Base-by-base conservation (phyloP, 23 tunicate species). In the Phallusia fumigata region DNA sequence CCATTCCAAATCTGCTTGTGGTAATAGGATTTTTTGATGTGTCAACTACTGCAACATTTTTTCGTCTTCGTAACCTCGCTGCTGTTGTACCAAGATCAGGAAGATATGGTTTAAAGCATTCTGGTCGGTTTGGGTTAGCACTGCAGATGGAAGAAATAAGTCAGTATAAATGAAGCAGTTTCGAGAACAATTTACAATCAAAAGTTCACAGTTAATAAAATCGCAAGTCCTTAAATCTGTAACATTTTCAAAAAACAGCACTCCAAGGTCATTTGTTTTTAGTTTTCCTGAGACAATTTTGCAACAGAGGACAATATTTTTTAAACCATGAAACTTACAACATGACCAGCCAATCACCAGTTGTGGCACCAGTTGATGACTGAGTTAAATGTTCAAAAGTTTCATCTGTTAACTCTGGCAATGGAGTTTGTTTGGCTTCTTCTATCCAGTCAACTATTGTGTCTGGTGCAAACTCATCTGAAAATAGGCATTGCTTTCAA, bases 341-440 rank as follows among this genome's bases (percentile, higher is more conserved):
- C 88, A 94, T 80, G 35, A 94, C 83, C 15, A 94, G 58, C 98
- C 98, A 94, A 65, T 94, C 98, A 16, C 98, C 98, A 28, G 98
- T 94, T 30, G 98, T 94, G 18, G 94, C 86, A 64, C 98, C 98
- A 50, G 90, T 94, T 22, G 94, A 89, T 5, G 98, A 79, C 47
- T 94, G 98, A 11, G 98, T 94, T 12, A 94, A 72, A 86, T 94
- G 98, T 81, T 94, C 98, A 75, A 94, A 94, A 32, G 98, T 94
- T 69, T 89, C 98, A 73, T 94, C 98, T 30, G 85, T 89, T 36
- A 94, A 58, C 18, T 94, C 95, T n/a, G 93, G 94, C 16, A 89
- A 19, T 12, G 98, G 93, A n/a, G 98, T 89, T 79, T 94, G 94
- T 77, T 94, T 94, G 18, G 94, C 91, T 58, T 94, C 90, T 65